Evolutionary conservation across 2,797 vertebrate genomes (phyloP).

Genomic region (Vespertilio murinus): DNA sequence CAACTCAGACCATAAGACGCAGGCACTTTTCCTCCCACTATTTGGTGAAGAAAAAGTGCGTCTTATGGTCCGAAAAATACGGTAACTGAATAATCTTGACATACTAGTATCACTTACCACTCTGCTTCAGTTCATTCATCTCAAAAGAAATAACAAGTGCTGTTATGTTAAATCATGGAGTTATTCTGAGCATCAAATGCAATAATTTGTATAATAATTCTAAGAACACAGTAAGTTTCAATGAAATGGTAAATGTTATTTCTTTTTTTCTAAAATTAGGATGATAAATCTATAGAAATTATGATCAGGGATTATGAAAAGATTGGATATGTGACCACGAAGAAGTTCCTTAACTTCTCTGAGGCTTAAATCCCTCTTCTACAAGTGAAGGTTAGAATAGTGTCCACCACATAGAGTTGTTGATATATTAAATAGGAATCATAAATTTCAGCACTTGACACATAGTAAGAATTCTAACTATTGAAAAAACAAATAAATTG

Average conservation of each 20-base stretch:
- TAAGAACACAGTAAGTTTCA: background rate
- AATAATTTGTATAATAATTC: background rate
- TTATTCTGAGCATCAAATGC: background rate
- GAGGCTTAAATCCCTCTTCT: background rate
- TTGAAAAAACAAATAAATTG: background rate
- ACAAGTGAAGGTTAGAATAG: background rate
- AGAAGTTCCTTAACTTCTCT: background rate
- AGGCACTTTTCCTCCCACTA: no score
- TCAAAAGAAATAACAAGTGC: background rate
- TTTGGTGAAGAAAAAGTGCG: no score
- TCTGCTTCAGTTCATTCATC: background rate
- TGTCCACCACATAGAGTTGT: background rate
- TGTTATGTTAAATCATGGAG: background rate
- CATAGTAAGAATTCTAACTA: background rate
- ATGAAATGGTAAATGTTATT: background rate
- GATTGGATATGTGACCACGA: background rate
- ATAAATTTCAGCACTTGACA: background rate
- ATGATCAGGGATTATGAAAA: background rate
- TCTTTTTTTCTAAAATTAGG: background rate
- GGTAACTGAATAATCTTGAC: background rate
- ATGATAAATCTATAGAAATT: background rate
- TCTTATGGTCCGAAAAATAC: no score
- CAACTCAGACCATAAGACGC: no score
- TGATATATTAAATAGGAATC: background rate
- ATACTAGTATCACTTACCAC: background rate